Evolutionary conservation across 2,888 invertebrate genomes (phyloP).

Genomic region (Cosmopolites sordidus): DNA sequence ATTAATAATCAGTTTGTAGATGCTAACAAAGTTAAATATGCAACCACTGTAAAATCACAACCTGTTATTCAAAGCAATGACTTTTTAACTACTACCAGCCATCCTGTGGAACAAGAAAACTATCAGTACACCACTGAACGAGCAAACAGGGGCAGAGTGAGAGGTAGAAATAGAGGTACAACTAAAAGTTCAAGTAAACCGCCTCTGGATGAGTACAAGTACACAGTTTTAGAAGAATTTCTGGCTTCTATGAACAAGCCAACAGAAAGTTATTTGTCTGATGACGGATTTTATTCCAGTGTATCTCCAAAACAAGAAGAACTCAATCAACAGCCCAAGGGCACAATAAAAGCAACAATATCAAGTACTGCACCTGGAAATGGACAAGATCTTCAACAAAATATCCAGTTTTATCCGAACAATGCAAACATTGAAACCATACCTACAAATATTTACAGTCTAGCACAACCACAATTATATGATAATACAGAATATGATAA

Average conservation of each 20-base stretch:
- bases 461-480: slow-evolving; percentile 12
- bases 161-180: slow-evolving; percentile 29
- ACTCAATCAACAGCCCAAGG: too few species aligned
- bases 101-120: slow-evolving; percentile 4
- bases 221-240: slow-evolving; percentile 43
- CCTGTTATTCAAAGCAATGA: slow-evolving; percentile 4
- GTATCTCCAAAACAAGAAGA: too few species aligned
- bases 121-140: slow-evolving; percentile 27
- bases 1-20: slow-evolving; percentile 32
- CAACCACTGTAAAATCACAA: slow-evolving; percentile 14
- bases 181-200: slow-evolving; percentile 28
- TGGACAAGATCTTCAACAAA: slow-evolving; percentile 1
- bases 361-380: slow-evolving; percentile 2
- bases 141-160: slow-evolving; percentile 27
- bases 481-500: slow-evolving; percentile 2
- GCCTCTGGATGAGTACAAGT: slow-evolving; percentile 29
- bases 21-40: slow-evolving; percentile 20
- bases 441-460: slow-evolving; percentile 26
- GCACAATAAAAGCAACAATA: too few species aligned
- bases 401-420: not conserved
- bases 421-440: slow-evolving; percentile 19
- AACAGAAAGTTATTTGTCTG: not conserved
- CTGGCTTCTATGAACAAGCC: slow-evolving; percentile 15
- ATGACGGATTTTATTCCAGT: not conserved
- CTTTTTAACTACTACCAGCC: not conserved